Percentiles rank a stretch among this genome's conserved stretches.
These are phyloP conservation scores for Pemphigus obesinymphae DNA, from an alignment of 1,140 invertebrate genomes.

Conservation along the genomic window DNA sequence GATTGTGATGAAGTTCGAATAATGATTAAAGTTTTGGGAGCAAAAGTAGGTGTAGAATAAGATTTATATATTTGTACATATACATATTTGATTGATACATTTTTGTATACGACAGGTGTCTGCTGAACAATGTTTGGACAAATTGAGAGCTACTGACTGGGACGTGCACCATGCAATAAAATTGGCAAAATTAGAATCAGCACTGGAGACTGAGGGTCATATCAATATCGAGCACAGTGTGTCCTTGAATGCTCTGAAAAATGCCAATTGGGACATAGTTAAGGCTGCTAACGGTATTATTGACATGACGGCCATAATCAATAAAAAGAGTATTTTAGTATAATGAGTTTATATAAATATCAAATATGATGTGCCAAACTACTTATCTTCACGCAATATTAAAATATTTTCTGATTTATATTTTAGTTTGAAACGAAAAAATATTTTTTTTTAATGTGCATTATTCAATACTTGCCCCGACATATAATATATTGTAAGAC, in stretches of 20 bases:
- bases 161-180: slow-evolving; percentile 87
- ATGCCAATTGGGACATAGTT: slow-evolving; percentile 45
- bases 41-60: slow-evolving; percentile 58
- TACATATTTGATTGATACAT: neutral
- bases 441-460: neutral
- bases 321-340: slow-evolving; percentile 23
- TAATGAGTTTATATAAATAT: neutral
- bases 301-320: neutral
- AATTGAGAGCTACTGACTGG: slow-evolving; percentile 79
- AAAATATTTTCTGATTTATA: neutral
- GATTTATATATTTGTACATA: neutral
- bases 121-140: slow-evolving; percentile 71
- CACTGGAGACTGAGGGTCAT: slow-evolving; percentile 34
- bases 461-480: neutral
- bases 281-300: slow-evolving; percentile 45
- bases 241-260: slow-evolving; percentile 44
- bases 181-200: slow-evolving; percentile 64
- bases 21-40: slow-evolving; percentile 82
- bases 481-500: neutral
- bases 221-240: slow-evolving; percentile 12
- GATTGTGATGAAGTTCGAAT: slow-evolving; percentile 87
- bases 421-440: too few relatives aligned
- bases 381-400: slow-evolving; percentile 17
- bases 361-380: neutral
- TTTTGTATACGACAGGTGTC: slow-evolving; percentile 60